Conservation (phyloP, 2,113 vertebrate genomes). For the Phalacrocorax aristotelis region DNA sequence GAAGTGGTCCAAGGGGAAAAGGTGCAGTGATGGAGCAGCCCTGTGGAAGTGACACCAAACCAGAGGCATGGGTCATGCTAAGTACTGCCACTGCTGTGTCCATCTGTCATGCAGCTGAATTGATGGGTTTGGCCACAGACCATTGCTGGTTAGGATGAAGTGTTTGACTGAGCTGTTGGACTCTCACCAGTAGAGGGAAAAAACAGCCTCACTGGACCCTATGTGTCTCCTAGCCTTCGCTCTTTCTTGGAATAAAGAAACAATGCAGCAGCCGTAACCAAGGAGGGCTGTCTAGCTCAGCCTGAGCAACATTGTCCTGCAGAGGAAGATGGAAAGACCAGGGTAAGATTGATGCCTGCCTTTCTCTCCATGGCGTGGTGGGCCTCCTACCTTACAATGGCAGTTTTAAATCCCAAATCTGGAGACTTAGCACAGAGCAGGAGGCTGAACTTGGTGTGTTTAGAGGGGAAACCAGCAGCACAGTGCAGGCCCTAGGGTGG, state of each 20-base stretch:
- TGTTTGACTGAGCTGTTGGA: background rate
- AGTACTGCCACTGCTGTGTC: background rate
- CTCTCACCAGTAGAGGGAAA: background rate
- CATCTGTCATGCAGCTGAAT: background rate
- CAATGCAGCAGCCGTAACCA: too few species aligned
- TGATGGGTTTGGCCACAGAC: background rate
- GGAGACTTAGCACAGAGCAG: background rate
- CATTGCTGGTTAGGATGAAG: background rate
- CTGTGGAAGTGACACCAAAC: background rate
- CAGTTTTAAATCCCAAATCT: background rate
- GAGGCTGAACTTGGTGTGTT: background rate
- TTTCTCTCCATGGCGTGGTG: rapidly evolving
- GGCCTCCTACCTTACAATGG: background rate
- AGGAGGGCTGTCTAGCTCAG: background rate
- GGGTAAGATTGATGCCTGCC: background rate
- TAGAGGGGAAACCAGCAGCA: background rate
- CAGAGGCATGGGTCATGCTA: background rate
- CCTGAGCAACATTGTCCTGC: background rate
- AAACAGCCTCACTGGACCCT: background rate
- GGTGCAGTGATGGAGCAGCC: background rate
- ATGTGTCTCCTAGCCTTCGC: background rate
- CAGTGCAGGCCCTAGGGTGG: background rate
- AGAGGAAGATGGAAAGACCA: background rate
- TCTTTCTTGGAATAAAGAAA: background rate
- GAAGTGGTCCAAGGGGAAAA: background rate